Conservation (phyloP, 2,113 vertebrate genomes). For the Forbesichthys agassizii region DNA sequence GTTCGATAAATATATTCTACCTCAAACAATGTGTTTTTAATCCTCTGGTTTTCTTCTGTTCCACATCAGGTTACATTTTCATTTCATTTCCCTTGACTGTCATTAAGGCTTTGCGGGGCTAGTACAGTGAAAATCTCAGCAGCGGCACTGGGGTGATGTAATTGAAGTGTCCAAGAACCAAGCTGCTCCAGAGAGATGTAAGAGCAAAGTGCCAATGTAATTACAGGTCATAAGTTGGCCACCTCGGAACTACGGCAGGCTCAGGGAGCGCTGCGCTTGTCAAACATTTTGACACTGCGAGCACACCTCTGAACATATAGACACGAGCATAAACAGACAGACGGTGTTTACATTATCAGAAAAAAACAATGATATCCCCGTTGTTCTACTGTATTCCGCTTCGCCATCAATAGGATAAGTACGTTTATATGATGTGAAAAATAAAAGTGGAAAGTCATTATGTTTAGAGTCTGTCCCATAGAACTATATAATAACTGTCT, state of each 20-base stretch:
- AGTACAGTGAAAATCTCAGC: conserved; percentile 27
- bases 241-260: conserved; percentile 50
- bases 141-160: conserved; percentile 46
- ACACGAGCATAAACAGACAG: background rate
- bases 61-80: conserved; percentile 14
- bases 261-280: conserved; percentile 52
- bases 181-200: conserved; percentile 53
- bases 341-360: conserved; percentile 4
- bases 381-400: background rate
- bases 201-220: conserved; percentile 63
- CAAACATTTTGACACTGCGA: conserved; percentile 40
- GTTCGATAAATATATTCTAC: background rate
- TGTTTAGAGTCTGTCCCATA: background rate
- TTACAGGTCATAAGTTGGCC: conserved; percentile 76
- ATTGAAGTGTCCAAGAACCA: conserved; percentile 52
- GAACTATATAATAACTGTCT: conserved; percentile 4
- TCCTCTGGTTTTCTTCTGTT: background rate
- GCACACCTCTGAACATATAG: conserved; percentile 16
- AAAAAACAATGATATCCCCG: background rate
- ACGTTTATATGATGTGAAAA: background rate
- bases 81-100: conserved; percentile 25
- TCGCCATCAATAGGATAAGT: no score
- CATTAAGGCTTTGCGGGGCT: conserved; percentile 43
- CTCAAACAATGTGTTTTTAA: conserved; percentile 2
- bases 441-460: background rate